phyloP scores from a whole-genome alignment of 35 echinoderm and acorn worm genomes.

The Lytechinus pictus region DNA sequence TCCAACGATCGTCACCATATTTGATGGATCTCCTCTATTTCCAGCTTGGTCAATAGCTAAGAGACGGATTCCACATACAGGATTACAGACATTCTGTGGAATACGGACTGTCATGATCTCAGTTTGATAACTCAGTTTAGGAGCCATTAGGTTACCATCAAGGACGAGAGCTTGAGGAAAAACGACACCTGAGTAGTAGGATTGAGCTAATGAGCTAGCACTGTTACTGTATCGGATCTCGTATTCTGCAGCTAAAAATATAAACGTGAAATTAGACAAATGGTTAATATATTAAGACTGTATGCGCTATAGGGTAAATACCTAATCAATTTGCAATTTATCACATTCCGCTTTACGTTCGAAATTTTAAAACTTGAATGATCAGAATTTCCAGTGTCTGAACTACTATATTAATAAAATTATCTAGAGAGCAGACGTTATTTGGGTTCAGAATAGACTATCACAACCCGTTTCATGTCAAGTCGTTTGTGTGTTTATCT shows the following conservation, averaged over 20 bases:
- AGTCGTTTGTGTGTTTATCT: no score
- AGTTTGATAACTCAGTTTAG: not conserved
- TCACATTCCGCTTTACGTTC: no score
- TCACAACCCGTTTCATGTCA: no score
- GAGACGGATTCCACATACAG: conserved; percentile 37
- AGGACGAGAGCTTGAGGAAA: not conserved
- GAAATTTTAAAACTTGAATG: no score
- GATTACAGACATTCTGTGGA: not conserved
- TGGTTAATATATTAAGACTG: no score
- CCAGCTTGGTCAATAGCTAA: not conserved
- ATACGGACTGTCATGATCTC: conserved; percentile 22
- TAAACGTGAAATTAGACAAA: not conserved
- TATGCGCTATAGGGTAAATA: no score
- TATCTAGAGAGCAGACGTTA: no score
- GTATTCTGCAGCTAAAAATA: not conserved
- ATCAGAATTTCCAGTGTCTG: no score
- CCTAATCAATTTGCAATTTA: no score
- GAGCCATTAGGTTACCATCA: not conserved
- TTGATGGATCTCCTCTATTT: conserved; percentile 1
- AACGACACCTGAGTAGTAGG: not conserved
- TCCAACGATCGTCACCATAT: conserved; percentile 32
- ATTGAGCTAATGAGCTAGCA: not conserved
- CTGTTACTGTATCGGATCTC: conserved; percentile 27
- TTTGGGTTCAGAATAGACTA: no score
- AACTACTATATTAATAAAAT: no score